phyloP scores from a whole-genome alignment of 1,140 invertebrate species.

The Drepana arcuata region DNA sequence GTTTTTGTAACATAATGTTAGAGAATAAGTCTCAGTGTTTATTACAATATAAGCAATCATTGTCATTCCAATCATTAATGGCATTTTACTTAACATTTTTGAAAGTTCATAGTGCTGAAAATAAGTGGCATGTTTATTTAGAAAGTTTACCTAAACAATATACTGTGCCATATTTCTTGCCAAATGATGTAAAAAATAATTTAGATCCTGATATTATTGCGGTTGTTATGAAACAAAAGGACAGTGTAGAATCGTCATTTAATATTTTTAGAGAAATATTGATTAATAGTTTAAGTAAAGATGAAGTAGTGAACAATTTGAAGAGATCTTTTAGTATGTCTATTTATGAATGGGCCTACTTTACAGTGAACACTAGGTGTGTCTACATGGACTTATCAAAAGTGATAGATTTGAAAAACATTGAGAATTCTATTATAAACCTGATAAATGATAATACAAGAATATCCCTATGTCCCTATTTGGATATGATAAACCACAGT shows the following conservation, averaged over 20 bases:
- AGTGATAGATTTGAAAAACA: conserved; percentile 41
- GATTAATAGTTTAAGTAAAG: conserved; percentile 26
- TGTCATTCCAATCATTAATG: conserved; percentile 70
- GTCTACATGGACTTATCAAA: conserved; percentile 72
- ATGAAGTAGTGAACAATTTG: conserved; percentile 23
- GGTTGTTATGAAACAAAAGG: conserved; percentile 43
- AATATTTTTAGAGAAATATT: conserved; percentile 50
- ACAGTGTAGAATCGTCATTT: conserved; percentile 58
- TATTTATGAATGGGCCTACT: conserved; percentile 76
- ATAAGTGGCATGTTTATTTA: conserved; percentile 74
- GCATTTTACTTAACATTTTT: conserved; percentile 74
- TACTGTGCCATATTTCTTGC: conserved; percentile 72
- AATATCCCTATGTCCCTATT: conserved; percentile 82
- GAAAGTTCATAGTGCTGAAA: conserved; percentile 49
- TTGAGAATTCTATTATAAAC: conserved; percentile 33
- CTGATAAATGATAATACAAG: conserved; percentile 70
- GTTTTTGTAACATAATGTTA: conserved; percentile 66
- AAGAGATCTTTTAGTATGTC: conserved; percentile 50
- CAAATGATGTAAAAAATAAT: conserved; percentile 44
- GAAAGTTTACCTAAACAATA: conserved; percentile 73
- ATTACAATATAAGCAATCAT: conserved; percentile 33
- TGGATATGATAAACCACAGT: conserved; percentile 84
- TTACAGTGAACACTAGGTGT: conserved; percentile 82
- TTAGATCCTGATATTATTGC: conserved; percentile 48
- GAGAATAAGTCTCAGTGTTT: conserved; percentile 39